Evolutionary conservation across 2,888 invertebrate species (phyloP).

Genomic region (Meghimatium bilineatum): DNA sequence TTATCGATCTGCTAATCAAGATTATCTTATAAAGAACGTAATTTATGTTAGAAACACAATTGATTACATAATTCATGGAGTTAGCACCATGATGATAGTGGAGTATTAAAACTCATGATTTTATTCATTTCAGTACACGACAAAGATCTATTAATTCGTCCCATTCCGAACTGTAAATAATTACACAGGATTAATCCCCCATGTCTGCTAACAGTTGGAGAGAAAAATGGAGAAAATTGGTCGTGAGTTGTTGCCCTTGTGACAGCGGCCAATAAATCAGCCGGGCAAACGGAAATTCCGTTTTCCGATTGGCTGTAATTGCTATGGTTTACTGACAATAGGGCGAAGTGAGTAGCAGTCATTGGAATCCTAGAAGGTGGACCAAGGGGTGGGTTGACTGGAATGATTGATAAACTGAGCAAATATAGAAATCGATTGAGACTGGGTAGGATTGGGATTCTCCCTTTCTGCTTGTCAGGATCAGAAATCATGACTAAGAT

Average conservation of each 20-base stretch:
- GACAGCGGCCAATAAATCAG: neutral
- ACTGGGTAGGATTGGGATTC: too few species aligned
- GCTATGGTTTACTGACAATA: neutral
- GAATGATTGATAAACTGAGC: neutral
- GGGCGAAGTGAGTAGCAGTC: neutral
- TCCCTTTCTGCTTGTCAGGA: too few species aligned
- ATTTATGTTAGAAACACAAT: too few species aligned
- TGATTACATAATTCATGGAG: too few species aligned
- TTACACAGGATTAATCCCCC: neutral
- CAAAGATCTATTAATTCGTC: neutral
- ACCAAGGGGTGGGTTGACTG: neutral
- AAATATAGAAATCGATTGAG: neutral
- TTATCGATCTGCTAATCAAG: too few species aligned
- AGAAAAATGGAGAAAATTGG: neutral
- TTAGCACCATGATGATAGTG: too few species aligned
- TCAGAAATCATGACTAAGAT: too few species aligned
- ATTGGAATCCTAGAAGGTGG: neutral
- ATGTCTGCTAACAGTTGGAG: neutral
- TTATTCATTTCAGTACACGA: neutral
- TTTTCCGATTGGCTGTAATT: slow-evolving; percentile 14
- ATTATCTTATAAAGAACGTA: too few species aligned
- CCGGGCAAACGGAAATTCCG: slow-evolving; percentile 1
- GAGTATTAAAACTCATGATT: neutral
- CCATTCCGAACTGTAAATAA: slow-evolving; percentile 1
- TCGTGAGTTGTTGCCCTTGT: neutral